These are phyloP conservation scores for Caenorhabditis sp. DNA, from an alignment of 2,888 invertebrate genomes.

Conservation along the genomic window DNA sequence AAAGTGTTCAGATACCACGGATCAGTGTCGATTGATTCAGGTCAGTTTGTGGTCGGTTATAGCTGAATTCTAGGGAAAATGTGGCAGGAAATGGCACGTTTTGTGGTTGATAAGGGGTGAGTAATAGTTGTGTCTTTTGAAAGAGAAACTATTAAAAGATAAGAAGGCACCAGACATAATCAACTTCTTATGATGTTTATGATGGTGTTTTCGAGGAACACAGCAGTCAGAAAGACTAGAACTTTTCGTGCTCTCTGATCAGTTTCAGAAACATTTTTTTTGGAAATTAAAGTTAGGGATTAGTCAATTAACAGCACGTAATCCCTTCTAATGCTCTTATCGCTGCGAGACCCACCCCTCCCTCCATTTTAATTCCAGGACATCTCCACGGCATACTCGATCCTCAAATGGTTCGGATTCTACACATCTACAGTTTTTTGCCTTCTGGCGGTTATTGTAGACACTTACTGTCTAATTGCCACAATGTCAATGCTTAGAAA, in stretches of 20 bases:
- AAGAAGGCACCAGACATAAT: too few relatives aligned
- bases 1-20: conserved; percentile 16
- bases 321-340: not conserved
- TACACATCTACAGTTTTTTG: conserved; percentile 21
- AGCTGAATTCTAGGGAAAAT: too few relatives aligned
- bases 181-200: too few relatives aligned
- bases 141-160: not conserved
- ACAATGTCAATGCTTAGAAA: conserved; percentile 13
- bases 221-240: not conserved
- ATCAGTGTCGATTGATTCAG: conserved; percentile 33
- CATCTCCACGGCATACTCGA: conserved; percentile 14
- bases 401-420: conserved; percentile 39
- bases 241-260: not conserved
- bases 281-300: not conserved
- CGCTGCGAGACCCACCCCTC: too few relatives aligned
- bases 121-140: not conserved
- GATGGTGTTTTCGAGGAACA: not conserved
- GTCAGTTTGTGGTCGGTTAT: conserved; percentile 4
- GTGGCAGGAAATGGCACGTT: too few relatives aligned
- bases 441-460: conserved; percentile 22
- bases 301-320: not conserved
- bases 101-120: not conserved
- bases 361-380: conserved; percentile 26
- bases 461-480: conserved; percentile 29
- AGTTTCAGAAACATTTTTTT: not conserved